phyloP scores from a whole-genome alignment of 2,113 vertebrate genomes.

The human (Homo sapiens) region DNA sequence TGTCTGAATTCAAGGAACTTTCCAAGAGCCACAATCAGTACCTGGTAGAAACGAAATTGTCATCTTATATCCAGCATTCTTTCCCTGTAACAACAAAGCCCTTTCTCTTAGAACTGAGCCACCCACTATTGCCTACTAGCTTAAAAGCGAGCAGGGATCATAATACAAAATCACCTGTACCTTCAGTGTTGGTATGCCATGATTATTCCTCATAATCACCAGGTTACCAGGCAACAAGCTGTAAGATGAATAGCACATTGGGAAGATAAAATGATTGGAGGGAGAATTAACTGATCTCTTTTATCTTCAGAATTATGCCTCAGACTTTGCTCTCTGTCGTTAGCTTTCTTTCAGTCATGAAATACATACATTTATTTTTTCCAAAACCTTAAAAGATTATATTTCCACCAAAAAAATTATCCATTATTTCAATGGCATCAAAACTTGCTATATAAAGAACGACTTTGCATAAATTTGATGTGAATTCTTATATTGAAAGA shows the following conservation, averaged over 20 bases:
- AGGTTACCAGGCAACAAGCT: background rate
- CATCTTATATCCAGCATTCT: background rate
- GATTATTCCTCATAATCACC: background rate
- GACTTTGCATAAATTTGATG: constrained; percentile 65
- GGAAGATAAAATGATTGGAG: constrained; percentile 21
- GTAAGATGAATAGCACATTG: background rate
- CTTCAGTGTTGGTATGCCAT: background rate
- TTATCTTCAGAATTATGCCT: constrained; percentile 3
- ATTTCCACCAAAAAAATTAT: constrained; percentile 36
- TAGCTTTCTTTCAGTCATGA: background rate
- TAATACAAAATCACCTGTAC: background rate
- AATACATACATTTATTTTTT: background rate
- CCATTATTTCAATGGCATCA: constrained; percentile 63
- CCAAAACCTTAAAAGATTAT: constrained; percentile 40
- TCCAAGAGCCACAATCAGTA: background rate
- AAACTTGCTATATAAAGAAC: constrained; percentile 34
- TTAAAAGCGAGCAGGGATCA: background rate
- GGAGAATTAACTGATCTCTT: constrained; percentile 16
- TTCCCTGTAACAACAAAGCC: background rate
- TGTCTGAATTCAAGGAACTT: background rate
- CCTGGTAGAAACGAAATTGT: background rate
- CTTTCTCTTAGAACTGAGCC: background rate
- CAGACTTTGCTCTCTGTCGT: background rate
- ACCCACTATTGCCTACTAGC: fast-evolving
- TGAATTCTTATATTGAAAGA: constrained; percentile 59